Evolutionary conservation across 2,888 invertebrate species (phyloP), one percentile per base, ranked within the genome.

Genomic region (Notocelia uddmanniana): DNA sequence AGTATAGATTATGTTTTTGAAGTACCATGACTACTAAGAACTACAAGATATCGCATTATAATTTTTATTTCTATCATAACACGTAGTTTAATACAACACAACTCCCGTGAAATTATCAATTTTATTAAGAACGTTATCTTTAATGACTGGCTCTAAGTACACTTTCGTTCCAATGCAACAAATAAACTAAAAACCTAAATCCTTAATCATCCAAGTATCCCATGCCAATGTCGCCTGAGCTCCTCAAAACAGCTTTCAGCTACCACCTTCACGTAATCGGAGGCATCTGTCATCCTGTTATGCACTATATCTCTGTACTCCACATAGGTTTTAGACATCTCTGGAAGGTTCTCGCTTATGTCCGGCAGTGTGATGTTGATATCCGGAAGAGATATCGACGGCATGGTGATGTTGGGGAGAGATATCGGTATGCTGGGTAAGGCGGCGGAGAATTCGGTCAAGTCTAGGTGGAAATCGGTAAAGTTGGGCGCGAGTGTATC

Each of bases 201-300:
- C 60, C 18, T 67, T 45, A 71, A 77, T 88, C 83, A 91, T 85
- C 86, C 89, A 37, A 92, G 78, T 3, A 92, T 76, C 5, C 90
- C 90, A 8, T 79, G 78, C 92, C 92, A 94, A 48, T 86, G 88
- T 0, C 91, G 83, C 15, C 87, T 79, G 6, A 94, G 82, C 76
- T 94, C 94, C 69, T 93, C 92, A 69, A 85, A 87, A 74, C 95
- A 92, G 81, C 95, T 95, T 11, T 90, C 90, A 0, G 94, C 94
- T 0, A 95, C 94, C 0, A 94, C 90, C 66, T 87, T 87, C 26
- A 94, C 78, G 77, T 95, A 95, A 45, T 94, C 92, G 0, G 94
- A 92, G 0, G 95, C 93, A 74, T 95, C 94, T 0, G 86, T 84
- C 74, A 95, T 83, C 77, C 94, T 89, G 69, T 95, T 93, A 69